These are phyloP conservation scores for Coracopsis vasa DNA, from an alignment of 2,113 vertebrate species.

Conservation along the genomic window DNA sequence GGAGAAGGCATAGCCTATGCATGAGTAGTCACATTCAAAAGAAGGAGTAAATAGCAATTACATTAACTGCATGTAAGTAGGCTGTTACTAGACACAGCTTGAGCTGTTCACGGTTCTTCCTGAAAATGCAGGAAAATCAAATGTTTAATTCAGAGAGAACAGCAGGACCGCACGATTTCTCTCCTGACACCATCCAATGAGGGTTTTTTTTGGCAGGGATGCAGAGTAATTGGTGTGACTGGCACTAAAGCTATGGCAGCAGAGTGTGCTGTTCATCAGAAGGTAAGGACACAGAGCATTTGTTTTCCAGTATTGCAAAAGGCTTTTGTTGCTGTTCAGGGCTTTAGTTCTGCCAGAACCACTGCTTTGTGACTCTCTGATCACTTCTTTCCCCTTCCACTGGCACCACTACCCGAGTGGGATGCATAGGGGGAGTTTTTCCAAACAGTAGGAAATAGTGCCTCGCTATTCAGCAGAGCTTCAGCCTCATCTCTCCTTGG, in stretches of 20 bases:
- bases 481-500: neutral
- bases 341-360: neutral
- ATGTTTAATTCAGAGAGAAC: neutral
- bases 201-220: neutral
- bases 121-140: neutral
- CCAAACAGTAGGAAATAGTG: neutral
- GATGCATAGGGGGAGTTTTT: neutral
- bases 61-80: neutral
- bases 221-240: conserved; percentile 9
- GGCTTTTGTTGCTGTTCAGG: neutral
- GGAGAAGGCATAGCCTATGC: neutral
- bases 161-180: neutral
- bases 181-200: neutral
- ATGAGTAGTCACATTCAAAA: accelerated
- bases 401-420: neutral
- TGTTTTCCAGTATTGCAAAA: neutral
- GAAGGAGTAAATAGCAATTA: neutral
- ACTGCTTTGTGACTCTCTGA: accelerated
- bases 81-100: neutral
- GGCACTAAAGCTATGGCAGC: neutral
- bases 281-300: neutral
- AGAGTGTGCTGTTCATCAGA: conserved; percentile 7
- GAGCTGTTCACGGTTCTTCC: neutral
- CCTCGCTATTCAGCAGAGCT: neutral
- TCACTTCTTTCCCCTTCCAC: neutral